Percentiles rank a stretch among this genome's conserved stretches.
Conservation (phyloP, 2,888 invertebrate species). For the Drepanosiphum platanoidis region DNA sequence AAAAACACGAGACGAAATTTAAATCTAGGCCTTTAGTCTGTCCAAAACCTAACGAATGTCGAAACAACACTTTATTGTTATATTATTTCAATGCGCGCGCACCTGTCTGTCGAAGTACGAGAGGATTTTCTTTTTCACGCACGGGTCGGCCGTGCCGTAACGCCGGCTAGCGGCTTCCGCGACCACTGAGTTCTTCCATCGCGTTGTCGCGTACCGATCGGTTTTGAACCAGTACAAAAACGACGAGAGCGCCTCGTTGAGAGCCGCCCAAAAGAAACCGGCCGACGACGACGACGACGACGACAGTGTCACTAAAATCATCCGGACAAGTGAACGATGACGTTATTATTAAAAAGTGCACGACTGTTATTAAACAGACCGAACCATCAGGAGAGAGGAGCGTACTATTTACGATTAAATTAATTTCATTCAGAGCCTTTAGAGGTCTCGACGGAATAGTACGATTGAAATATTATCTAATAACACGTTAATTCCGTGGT, state of each 20-base stretch:
- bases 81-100: background rate
- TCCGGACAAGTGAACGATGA: conserved; percentile 65
- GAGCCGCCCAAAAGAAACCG: conserved; percentile 75
- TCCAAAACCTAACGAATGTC: no score
- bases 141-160: background rate
- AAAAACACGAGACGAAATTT: background rate
- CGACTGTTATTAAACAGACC: no score
- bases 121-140: conserved; percentile 25
- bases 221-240: conserved; percentile 74
- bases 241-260: conserved; percentile 75
- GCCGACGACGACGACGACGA: conserved; percentile 81
- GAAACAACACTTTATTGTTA: no score
- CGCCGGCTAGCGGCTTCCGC: conserved; percentile 26
- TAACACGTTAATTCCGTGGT: no score
- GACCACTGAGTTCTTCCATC: conserved; percentile 52
- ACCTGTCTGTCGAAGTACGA: conserved; percentile 19
- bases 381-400: no score
- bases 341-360: no score
- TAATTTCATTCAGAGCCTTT: no score
- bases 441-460: no score
- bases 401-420: no score
- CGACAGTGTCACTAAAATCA: conserved; percentile 75
- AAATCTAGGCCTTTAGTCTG: no score
- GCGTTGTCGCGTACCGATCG: conserved; percentile 69
- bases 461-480: no score